These are phyloP conservation scores for Scaptomyza flava DNA, from an alignment of 2,888 invertebrate species.

Conservation along the genomic window DNA sequence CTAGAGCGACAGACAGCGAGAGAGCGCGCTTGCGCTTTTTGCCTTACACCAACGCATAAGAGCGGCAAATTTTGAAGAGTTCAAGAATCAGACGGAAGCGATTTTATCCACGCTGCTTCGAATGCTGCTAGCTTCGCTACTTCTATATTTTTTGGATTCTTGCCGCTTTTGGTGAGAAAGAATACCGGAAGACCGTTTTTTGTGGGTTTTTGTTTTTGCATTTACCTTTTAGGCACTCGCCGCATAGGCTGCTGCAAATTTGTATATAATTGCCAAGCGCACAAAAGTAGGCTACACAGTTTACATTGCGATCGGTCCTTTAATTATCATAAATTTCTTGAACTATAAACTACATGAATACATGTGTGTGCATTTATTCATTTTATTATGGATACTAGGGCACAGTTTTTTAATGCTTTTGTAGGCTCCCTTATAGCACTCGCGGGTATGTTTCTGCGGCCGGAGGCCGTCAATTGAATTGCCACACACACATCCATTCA, in stretches of 20 bases:
- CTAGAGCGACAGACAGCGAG: not conserved
- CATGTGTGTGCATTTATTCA: conserved; percentile 38
- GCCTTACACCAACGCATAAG: conserved; percentile 53
- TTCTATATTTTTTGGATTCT: conserved; percentile 35
- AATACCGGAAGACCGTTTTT: conserved; percentile 41
- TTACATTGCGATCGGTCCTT: conserved; percentile 1
- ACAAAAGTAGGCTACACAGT: conserved; percentile 54
- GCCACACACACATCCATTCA: conserved; percentile 30
- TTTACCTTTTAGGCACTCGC: conserved; percentile 69
- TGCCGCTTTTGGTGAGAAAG: conserved; percentile 8
- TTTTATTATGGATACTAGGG: conserved; percentile 28
- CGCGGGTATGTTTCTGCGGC: conserved; percentile 70
- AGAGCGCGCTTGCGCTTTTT: conserved; percentile 59
- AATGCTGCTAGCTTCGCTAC: conserved; percentile 48
- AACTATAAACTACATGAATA: conserved; percentile 36
- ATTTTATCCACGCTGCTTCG: conserved; percentile 13
- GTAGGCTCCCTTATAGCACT: conserved; percentile 70
- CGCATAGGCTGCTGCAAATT: conserved; percentile 75
- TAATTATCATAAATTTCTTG: conserved; percentile 27
- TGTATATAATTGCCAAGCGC: conserved; percentile 67
- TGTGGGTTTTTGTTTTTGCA: conserved; percentile 34
- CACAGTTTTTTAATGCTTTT: conserved; percentile 44
- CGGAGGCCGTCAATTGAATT: conserved; percentile 71
- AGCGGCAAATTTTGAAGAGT: conserved; percentile 24
- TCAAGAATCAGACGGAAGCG: conserved; percentile 17